phyloP scores from a whole-genome alignment of 2,113 vertebrate genomes.

The Gavia stellata region DNA sequence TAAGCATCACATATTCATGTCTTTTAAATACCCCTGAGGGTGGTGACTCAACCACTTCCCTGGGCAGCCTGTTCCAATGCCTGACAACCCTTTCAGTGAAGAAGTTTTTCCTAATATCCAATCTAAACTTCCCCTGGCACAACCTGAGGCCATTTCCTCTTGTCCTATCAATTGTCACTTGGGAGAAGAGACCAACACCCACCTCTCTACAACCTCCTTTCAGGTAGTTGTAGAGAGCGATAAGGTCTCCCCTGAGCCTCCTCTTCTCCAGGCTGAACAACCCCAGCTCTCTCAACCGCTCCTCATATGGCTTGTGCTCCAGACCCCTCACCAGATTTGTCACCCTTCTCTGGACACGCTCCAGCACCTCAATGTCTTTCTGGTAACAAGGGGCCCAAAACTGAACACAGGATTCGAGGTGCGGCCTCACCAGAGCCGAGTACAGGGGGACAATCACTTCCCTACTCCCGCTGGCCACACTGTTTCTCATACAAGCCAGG shows the following conservation, averaged over 20 bases:
- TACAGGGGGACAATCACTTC: no score
- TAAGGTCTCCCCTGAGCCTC: background rate
- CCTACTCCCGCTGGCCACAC: no score
- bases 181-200: background rate
- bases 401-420: background rate
- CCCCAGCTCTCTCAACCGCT: background rate
- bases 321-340: background rate
- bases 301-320: background rate
- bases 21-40: background rate
- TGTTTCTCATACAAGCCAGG: no score
- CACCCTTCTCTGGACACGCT: background rate
- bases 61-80: background rate
- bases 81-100: background rate
- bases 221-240: background rate
- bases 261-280: background rate
- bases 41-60: background rate
- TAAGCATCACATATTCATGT: background rate
- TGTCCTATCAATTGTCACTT: background rate
- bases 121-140: background rate
- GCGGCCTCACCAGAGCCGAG: no score
- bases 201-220: background rate
- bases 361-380: background rate
- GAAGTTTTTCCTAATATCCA: background rate
- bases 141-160: background rate
- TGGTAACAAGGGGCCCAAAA: background rate